Conservation (phyloP, 2,797 vertebrate genomes). For the Hypotaenidia okinawae region DNA sequence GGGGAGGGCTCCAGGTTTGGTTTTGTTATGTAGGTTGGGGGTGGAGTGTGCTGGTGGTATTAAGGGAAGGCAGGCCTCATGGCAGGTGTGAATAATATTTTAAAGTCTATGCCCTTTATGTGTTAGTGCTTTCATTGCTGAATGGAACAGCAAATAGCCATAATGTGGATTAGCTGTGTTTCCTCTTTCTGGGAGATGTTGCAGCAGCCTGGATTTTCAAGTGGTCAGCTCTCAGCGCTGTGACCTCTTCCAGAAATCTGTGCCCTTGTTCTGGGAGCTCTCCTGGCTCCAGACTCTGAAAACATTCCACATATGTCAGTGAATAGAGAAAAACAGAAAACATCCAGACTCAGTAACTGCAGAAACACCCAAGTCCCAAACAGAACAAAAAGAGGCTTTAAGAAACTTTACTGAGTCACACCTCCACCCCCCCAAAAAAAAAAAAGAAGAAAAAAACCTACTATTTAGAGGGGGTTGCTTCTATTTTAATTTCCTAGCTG, state of each 20-base stretch:
- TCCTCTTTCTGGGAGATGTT: not conserved
- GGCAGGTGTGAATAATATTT: not conserved
- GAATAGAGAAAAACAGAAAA: not conserved
- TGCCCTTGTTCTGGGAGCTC: not conserved
- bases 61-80: not conserved
- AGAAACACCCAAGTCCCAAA: not conserved
- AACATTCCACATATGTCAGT: not conserved
- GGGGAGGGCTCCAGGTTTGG: not conserved
- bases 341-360: not conserved
- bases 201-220: not conserved
- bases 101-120: not conserved
- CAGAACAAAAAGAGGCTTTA: not conserved
- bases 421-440: no score
- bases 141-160: not conserved
- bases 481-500: not conserved
- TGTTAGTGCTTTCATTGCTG: not conserved
- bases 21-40: not conserved
- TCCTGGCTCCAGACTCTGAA: not conserved
- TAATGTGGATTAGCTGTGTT: not conserved
- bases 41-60: not conserved
- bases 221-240: not conserved
- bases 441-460: fast-evolving
- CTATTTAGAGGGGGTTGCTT: not conserved
- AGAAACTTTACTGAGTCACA: not conserved
- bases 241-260: not conserved